Evolutionary conservation across 2,888 invertebrate species (phyloP), one percentile per base, ranked within the genome.

Genomic region (Tridacna crocea): DNA sequence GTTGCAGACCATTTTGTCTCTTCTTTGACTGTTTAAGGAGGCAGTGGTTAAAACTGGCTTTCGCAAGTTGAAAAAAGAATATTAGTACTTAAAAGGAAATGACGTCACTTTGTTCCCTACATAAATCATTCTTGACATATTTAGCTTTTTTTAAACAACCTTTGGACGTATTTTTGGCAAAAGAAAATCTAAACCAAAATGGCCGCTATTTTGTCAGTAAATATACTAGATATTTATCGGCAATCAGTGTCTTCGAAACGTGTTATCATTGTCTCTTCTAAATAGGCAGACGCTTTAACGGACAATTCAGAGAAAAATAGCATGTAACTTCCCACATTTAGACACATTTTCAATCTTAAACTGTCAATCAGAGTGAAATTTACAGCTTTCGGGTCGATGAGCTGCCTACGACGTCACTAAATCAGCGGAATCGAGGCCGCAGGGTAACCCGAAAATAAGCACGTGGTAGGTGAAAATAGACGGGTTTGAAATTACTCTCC

Each of bases 401-500:
- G 80, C 82, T 77, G 82, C 77, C 83, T 82, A 83, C 84, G 72
- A 78, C 65, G 80, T 78, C n/a, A 48, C 55, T 72, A 72, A 78
- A 78, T 78, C 78, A 79, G 81, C 70, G 79, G 47, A 15, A 72
- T 55, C 47, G 6, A 51, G 61, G 61, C 82, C 83, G 48, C 61
- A 55, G 80, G 83, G 81, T 78, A 75, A 72, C 75, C 51, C 48
- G 17, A 68, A 75, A 86, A 86, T 83, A 80, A 82, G 77, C 75
- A 80, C 76, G 79, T 82, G 48, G 79, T 77, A 75, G 83, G 82
- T 82, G 82, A 82, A 86, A 86, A 84, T 83, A 70, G 79, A 75
- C 48, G 80, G 84, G 72, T 80, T 75, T 66, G 68, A 77, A 86
- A 86, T 84, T 78, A 80, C 81, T 75, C 77, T 60, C 80, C 27